Conservation (phyloP, 2,113 vertebrate genomes). For the Ciconia maguari region DNA sequence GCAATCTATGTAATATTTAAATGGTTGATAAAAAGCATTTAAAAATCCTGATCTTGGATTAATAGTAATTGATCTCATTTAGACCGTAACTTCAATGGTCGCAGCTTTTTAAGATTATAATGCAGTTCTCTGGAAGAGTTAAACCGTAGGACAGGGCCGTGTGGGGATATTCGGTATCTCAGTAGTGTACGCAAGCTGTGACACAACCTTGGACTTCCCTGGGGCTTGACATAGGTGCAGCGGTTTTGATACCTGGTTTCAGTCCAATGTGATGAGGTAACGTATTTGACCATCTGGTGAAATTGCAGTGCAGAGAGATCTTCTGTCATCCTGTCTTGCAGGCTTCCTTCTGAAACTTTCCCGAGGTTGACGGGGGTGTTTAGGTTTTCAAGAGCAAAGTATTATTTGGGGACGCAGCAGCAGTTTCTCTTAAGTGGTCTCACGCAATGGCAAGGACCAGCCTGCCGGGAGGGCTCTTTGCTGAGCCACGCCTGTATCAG, state of each 20-base stretch:
- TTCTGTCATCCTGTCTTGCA: not conserved
- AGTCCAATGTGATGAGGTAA: rapidly evolving
- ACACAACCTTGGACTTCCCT: not conserved
- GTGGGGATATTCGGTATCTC: rapidly evolving
- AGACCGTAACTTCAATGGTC: rapidly evolving
- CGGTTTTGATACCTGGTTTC: too few species aligned
- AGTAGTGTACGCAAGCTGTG: rapidly evolving
- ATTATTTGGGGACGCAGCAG: not conserved
- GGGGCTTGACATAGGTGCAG: not conserved
- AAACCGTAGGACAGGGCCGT: not conserved
- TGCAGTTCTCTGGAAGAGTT: rapidly evolving
- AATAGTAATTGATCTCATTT: not conserved
- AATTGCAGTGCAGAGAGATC: not conserved
- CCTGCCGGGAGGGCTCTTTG: not conserved
- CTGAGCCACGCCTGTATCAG: not conserved
- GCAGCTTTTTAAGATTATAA: rapidly evolving
- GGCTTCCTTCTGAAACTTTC: not conserved
- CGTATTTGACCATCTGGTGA: rapidly evolving
- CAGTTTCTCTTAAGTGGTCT: not conserved
- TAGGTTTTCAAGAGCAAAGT: not conserved
- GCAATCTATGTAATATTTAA: not conserved
- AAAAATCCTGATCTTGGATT: not conserved
- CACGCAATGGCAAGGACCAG: not conserved
- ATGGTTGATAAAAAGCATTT: not conserved
- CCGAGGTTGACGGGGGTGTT: rapidly evolving